phyloP scores from a whole-genome alignment of 2,113 vertebrate genomes.

The Rhinolophus ferrumequinum region DNA sequence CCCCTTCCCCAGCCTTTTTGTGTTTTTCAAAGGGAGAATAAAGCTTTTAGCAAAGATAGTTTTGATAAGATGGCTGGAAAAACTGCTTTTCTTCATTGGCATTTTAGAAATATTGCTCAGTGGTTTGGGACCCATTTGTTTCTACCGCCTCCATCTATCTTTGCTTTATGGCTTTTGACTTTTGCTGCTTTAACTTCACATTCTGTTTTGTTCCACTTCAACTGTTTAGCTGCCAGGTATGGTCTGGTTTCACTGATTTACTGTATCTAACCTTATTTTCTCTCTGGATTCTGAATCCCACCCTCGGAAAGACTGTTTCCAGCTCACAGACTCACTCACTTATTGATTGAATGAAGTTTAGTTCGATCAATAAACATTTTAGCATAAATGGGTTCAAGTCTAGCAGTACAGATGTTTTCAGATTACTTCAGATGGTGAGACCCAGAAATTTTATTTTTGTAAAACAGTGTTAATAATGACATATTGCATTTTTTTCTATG shows the following conservation, averaged over 20 bases:
- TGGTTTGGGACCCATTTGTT: conserved; percentile 71
- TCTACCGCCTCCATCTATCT: conserved; percentile 55
- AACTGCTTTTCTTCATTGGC: conserved; percentile 70
- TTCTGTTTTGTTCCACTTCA: background rate
- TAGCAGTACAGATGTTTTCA: conserved; percentile 46
- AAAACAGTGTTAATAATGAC: background rate
- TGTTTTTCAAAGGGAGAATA: conserved; percentile 30
- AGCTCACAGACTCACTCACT: background rate
- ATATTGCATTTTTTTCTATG: background rate
- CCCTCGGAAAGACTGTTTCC: background rate
- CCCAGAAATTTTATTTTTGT: conserved; percentile 12
- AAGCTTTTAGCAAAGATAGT: conserved; percentile 60
- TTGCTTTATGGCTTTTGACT: conserved; percentile 69
- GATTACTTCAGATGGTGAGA: conserved; percentile 43
- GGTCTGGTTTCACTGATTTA: conserved; percentile 58
- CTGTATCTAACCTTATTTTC: background rate
- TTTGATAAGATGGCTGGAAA: conserved; percentile 70
- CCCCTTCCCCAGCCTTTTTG: background rate
- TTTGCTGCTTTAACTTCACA: conserved; percentile 18
- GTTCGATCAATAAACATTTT: conserved; percentile 61
- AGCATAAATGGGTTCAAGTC: conserved; percentile 35
- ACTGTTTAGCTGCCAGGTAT: conserved; percentile 43
- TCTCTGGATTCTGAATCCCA: background rate
- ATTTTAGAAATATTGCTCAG: conserved; percentile 67
- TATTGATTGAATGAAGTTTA: conserved; percentile 43